These are phyloP conservation scores for Globodera rostochiensis DNA, from an alignment of 1,140 invertebrate genomes.

Conservation along the genomic window DNA sequence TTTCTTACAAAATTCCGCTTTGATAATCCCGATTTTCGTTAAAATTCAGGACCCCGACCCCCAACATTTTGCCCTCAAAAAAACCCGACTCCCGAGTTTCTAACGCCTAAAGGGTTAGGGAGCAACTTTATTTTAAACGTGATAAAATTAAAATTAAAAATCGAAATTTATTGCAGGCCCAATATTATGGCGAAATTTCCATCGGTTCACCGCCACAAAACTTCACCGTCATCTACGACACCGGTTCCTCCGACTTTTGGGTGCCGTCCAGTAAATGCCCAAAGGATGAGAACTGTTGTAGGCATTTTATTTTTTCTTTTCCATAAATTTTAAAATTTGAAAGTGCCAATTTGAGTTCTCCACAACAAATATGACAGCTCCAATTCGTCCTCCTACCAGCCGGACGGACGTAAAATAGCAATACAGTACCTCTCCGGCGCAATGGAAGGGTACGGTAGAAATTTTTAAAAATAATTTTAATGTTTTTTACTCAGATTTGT, in stretches of 20 bases:
- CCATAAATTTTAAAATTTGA: conserved; percentile 5
- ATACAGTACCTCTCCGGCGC: conserved; percentile 95
- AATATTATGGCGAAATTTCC: conserved; percentile 91
- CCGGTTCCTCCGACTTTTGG: no score
- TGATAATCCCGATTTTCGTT: no score
- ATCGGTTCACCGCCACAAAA: conserved; percentile 89
- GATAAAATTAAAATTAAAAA: background rate
- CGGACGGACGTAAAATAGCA: conserved; percentile 86
- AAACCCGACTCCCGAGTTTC: no score
- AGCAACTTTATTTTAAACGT: no score
- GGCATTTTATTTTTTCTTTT: conserved; percentile 67
- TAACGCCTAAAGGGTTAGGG: no score
- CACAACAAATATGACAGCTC: conserved; percentile 92
- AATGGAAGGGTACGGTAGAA: conserved; percentile 80
- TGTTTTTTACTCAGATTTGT: background rate
- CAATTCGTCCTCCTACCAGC: conserved; percentile 80
- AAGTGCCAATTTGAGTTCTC: conserved; percentile 72
- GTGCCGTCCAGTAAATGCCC: conserved; percentile 78
- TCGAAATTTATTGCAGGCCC: conserved; percentile 74
- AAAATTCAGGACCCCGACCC: no score
- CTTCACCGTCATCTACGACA: conserved; percentile 76
- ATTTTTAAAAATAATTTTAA: background rate
- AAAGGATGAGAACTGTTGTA: conserved; percentile 87
- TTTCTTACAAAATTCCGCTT: no score
- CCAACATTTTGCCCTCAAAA: no score